A percentile compares a stretch with the other conserved stretches of the same genome.
These are phyloP conservation scores for Agelastica alni DNA, from an alignment of 2,888 invertebrate species.

Conservation along the genomic window DNA sequence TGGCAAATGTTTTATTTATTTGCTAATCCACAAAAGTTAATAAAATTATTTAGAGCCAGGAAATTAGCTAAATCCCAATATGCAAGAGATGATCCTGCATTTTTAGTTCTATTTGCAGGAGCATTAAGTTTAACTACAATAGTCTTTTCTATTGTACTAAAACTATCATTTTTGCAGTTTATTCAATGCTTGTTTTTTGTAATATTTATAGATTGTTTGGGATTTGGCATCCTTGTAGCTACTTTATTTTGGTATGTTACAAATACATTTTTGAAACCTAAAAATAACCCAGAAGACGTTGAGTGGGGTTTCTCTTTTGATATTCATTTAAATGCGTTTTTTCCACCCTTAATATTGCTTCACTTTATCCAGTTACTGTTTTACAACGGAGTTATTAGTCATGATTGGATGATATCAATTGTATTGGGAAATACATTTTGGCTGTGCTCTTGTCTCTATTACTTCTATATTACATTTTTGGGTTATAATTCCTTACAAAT, in stretches of 20 bases:
- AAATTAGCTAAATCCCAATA: constrained; percentile 99
- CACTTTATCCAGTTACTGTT: constrained; percentile 92
- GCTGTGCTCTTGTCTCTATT: constrained; percentile 86
- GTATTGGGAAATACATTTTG: constrained; percentile 86
- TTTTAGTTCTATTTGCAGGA: constrained; percentile 85
- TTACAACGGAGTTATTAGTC: constrained; percentile 70
- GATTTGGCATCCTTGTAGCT: constrained; percentile 39
- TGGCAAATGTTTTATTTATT: constrained; percentile 99
- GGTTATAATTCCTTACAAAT: constrained; percentile 92
- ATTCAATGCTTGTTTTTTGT: constrained; percentile 87
- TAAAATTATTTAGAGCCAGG: constrained; percentile 94
- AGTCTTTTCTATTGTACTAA: constrained; percentile 81
- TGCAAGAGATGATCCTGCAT: constrained; percentile 98
- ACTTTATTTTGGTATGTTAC: constrained; percentile 57
- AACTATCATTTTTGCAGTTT: constrained; percentile 70
- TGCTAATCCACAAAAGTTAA: constrained; percentile 95
- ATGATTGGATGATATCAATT: constrained; percentile 37
- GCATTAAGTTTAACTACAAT: constrained; percentile 89
- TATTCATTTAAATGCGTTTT: constrained; percentile 97
- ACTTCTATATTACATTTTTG: constrained; percentile 93
- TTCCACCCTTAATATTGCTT: constrained; percentile 91
- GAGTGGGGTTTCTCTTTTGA: constrained; percentile 99
- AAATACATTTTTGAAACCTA: constrained; percentile 76
- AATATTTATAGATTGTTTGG: constrained; percentile 90
- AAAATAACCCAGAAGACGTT: constrained; percentile 74